Conservation (phyloP, 1,140 invertebrate genomes). For the Ectropis grisescens region DNA sequence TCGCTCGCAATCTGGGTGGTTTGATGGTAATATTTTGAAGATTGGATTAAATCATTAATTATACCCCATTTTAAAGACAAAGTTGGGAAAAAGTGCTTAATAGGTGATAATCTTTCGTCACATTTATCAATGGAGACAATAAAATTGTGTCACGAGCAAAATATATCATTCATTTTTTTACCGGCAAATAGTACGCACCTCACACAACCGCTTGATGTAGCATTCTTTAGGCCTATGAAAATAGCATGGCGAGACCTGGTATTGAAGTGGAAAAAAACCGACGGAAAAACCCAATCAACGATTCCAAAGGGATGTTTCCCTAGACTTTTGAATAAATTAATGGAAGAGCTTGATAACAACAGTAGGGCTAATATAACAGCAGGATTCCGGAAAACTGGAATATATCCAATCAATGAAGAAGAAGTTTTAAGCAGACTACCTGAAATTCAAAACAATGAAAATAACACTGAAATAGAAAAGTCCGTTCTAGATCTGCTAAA, state of each 20-base stretch:
- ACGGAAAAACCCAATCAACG: constrained; percentile 5
- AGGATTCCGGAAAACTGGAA: constrained; percentile 11
- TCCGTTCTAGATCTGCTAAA: constrained; percentile 4
- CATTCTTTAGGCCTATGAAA: constrained; percentile 9
- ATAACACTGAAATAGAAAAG: constrained; percentile 3
- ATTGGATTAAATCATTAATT: constrained; percentile 21
- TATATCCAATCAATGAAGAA: constrained; percentile 6
- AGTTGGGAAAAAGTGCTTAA: constrained; percentile 26
- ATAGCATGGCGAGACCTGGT: constrained; percentile 5
- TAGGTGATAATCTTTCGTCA: constrained; percentile 28
- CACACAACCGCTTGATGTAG: constrained; percentile 7
- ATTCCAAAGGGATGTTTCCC: constrained; percentile 11
- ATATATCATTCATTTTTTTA: constrained; percentile 6
- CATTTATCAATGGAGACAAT: constrained; percentile 11
- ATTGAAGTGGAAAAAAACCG: constrained; percentile 10
- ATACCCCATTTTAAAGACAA: constrained; percentile 24
- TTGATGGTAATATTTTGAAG: constrained; percentile 27
- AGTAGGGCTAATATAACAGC: constrained; percentile 8
- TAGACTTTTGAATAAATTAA: constrained; percentile 3
- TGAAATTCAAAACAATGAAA: neutral
- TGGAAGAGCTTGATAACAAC: constrained; percentile 5
- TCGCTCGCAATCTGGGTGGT: constrained; percentile 22
- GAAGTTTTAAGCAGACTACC: constrained; percentile 7
- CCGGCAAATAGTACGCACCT: constrained; percentile 7
- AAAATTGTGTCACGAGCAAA: constrained; percentile 4